Base-by-base conservation (phyloP, 1,140 invertebrate genomes). In the Musca domestica region DNA sequence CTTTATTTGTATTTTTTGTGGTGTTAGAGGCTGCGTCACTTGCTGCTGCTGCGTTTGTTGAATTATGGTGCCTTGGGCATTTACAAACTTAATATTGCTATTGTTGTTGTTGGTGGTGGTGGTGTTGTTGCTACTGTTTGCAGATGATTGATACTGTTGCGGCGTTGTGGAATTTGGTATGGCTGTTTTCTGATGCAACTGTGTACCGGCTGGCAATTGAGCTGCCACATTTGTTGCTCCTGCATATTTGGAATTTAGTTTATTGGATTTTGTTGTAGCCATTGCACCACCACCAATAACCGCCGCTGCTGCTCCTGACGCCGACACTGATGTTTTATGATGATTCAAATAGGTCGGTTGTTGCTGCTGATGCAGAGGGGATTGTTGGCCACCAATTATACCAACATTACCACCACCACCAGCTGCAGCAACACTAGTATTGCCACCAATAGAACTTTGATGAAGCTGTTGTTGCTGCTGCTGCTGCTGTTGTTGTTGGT, bases 41-140 rank as follows among this genome's bases (percentile, higher is more conserved):
- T 52, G 67, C 25, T 68, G 58, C n/a, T 56, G 72, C 52, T 77
- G 76, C 69, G 80, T 78, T 64, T 80, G 76, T 69, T 81, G 78
- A 64, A 76, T 72, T 66, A 74, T 68, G 19, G 82, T 72, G 67
- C 72, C 69, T 71, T 83, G 72, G 48, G 83, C 75, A 74, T 77
- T 77, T 15, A 83, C 79, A 67, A 81, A 82, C 64, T 81, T 82
- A 3, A 78, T 79, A 27, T 66, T 67, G 61, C 30, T 66, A 52
- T 67, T 66, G 19, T 72, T 63, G 58, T 17, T 64, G 52, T 71
- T 72, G 61, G 73, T 41, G n/a, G n/a, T n/a, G n/a, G n/a, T 67
- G 61, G 22, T 66, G 46, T 67, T 66, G 19, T 72, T 63, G 58
- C 9, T 64, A 49, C 71, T 46, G 74, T 64, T 71, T 7, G 54